These are phyloP conservation scores for Tenebrosternarchus preto DNA, from an alignment of 2,113 vertebrate species.

Conservation along the genomic window DNA sequence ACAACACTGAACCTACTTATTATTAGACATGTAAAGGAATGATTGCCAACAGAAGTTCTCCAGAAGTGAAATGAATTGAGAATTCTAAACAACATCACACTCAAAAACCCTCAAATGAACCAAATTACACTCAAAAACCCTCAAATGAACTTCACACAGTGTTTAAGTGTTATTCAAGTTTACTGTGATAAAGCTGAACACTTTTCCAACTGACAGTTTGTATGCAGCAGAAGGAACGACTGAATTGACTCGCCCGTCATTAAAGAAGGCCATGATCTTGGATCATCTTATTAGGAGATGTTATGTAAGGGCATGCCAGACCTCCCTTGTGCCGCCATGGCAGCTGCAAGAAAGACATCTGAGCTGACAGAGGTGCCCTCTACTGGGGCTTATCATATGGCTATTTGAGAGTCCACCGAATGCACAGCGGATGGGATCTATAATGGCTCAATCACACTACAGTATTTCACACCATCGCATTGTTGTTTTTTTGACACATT, in stretches of 20 bases:
- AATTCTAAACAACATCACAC: neutral
- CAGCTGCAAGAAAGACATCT: constrained; percentile 28
- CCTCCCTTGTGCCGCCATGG: neutral
- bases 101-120: constrained; percentile 1
- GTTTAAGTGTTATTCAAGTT: neutral
- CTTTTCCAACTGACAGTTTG: neutral
- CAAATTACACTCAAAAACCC: too few relatives aligned
- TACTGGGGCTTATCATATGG: constrained; percentile 28
- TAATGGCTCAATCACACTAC: neutral
- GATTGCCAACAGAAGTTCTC: neutral
- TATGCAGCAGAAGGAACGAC: constrained; percentile 13
- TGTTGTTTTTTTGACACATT: too few relatives aligned
- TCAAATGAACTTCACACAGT: neutral
- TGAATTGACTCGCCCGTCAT: constrained; percentile 19
- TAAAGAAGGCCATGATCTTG: constrained; percentile 37
- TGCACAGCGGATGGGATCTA: neutral
- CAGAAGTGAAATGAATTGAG: neutral
- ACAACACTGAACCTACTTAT: neutral
- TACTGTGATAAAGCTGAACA: neutral
- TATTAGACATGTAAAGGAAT: neutral
- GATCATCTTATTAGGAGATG: constrained; percentile 34
- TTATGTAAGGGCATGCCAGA: constrained; percentile 36
- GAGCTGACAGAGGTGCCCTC: constrained; percentile 35
- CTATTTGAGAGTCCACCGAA: neutral
- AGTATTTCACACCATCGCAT: neutral